Conservation (phyloP, 2,888 invertebrate genomes). For the Xestoiulus laeticollis region DNA sequence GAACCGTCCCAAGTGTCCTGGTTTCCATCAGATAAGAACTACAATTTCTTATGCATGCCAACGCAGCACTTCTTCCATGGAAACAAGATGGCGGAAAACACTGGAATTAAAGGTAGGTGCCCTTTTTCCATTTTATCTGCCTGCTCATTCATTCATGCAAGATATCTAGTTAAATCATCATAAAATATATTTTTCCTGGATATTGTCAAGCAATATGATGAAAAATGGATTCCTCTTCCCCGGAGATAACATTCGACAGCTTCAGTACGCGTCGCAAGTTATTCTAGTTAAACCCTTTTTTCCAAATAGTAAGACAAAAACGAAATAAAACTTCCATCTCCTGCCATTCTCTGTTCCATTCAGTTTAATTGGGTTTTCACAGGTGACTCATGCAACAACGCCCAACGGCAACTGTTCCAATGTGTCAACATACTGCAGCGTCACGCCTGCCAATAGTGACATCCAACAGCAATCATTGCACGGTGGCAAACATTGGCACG, state of each 20-base stretch:
- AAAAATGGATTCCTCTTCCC: neutral
- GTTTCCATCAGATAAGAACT: neutral
- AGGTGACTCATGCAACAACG: neutral
- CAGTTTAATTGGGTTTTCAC: neutral
- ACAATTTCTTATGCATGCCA: neutral
- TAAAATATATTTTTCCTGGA: neutral
- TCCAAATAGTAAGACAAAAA: too few species aligned
- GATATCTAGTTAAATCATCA: neutral
- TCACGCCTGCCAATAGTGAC: neutral
- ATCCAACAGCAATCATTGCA: neutral
- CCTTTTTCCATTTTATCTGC: neutral
- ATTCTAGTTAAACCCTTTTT: too few species aligned
- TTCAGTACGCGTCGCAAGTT: neutral
- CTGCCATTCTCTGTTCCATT: neutral
- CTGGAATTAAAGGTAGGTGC: neutral
- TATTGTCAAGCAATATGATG: neutral
- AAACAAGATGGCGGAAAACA: neutral
- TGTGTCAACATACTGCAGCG: neutral
- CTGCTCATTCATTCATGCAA: neutral
- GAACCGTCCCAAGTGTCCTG: neutral
- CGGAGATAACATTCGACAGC: neutral
- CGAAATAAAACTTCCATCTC: neutral
- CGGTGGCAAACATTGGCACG: neutral
- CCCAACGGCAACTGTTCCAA: neutral
- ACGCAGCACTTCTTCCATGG: neutral